A percentile compares a stretch with the other conserved stretches of the same genome.
These are phyloP conservation scores for Scrobipalpa costella DNA, from an alignment of 2,888 invertebrate species.

Conservation along the genomic window DNA sequence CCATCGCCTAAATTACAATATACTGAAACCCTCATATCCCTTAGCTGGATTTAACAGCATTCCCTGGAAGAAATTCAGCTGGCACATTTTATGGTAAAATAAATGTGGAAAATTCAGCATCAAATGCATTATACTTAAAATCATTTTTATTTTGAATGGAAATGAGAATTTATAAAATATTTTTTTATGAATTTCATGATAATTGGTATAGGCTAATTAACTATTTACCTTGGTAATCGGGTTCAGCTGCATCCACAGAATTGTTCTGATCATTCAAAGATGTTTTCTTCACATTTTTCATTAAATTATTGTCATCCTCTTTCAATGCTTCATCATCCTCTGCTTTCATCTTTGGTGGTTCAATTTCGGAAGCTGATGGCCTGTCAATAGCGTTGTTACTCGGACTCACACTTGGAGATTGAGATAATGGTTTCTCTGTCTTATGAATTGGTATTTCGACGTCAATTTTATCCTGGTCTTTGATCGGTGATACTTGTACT, in stretches of 20 bases:
- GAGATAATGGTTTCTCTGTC: background rate
- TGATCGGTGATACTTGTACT: background rate
- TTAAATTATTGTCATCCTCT: background rate
- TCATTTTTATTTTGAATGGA: too few species aligned
- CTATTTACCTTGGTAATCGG: background rate
- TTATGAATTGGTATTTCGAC: background rate
- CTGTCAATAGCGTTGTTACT: background rate
- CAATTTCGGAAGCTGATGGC: conserved; percentile 29
- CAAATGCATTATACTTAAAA: too few species aligned
- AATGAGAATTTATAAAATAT: too few species aligned
- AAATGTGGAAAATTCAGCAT: too few species aligned
- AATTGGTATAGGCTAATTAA: background rate
- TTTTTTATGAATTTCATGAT: too few species aligned
- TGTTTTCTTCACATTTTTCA: background rate
- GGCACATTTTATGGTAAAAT: too few species aligned
- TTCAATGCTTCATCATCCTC: conserved; percentile 30
- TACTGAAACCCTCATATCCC: too few species aligned
- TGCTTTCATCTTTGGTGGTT: conserved; percentile 32
- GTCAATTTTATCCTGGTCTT: background rate
- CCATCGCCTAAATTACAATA: too few species aligned
- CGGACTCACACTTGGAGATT: background rate
- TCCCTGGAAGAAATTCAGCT: too few species aligned
- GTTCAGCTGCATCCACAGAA: background rate
- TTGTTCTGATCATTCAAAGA: background rate
- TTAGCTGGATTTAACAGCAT: too few species aligned